phyloP scores from a whole-genome alignment of 2,113 vertebrate species.

The Sapayoa aenigma region DNA sequence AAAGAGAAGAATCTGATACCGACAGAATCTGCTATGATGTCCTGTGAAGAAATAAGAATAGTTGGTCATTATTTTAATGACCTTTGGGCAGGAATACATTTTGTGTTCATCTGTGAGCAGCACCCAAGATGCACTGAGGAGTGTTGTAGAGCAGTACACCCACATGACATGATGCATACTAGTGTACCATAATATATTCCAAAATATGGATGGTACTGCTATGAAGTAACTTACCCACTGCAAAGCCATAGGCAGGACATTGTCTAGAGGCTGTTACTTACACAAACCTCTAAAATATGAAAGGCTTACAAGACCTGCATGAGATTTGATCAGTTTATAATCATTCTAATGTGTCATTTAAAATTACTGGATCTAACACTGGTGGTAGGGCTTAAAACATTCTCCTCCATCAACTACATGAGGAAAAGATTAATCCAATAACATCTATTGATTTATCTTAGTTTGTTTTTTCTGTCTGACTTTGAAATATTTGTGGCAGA shows the following conservation, averaged over 20 bases:
- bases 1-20: not conserved
- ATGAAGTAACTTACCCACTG: not conserved
- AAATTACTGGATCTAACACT: not conserved
- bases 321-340: not conserved
- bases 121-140: not conserved
- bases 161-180: not conserved
- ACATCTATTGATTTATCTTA: not conserved
- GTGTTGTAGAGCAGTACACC: not conserved
- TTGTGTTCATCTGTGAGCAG: not conserved
- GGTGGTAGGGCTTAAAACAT: not conserved
- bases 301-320: not conserved
- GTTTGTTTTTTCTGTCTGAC: not conserved
- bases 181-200: not conserved
- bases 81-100: not conserved
- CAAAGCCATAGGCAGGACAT: not conserved
- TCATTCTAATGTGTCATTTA: not conserved
- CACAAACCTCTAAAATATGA: not conserved
- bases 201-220: not conserved
- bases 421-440: not conserved
- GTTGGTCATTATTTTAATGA: not conserved
- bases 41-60: not conserved
- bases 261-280: not conserved
- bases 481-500: not conserved
- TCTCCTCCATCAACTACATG: not conserved
- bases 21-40: not conserved